Evolutionary conservation across 2,113 vertebrate species (phyloP), one percentile per base, ranked within the genome.

Genomic region (Plestiodon gilberti): DNA sequence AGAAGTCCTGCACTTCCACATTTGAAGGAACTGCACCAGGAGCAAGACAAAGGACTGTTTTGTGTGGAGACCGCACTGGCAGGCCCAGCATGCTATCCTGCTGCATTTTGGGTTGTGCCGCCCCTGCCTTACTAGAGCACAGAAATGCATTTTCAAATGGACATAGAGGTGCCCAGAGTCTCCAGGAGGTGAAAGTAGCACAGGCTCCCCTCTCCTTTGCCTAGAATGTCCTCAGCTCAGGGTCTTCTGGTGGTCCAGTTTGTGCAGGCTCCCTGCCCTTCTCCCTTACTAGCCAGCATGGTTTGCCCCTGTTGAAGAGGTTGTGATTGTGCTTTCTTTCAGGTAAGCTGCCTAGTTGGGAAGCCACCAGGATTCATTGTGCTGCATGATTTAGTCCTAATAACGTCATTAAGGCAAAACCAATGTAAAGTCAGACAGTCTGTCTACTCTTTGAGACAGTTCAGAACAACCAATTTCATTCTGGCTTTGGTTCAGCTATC

Each of bases 361-460:
- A 70, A 70, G 30, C 52, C 48, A 38, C 81, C n/a, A 20, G 2
- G 69, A 48, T 61, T 62, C 25, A 61, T 11, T 43, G 59, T 61
- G 30, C 8, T 74, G 70, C 38, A 48, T 83, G 82, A 74, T 83
- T 83, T 57, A 83, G 70, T n/a, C 55, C 8, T 83, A 62, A 40
- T n/a, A 43, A 28, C 35, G 62, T 75, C 35, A 75, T 75, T 20
- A 33, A 83, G 18, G 23, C 18, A 61, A 48, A 11, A 43, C 15
- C 17, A 61, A 40, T 8, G 35, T 52, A 69, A 65, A 33, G 25
- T 77, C 14, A 84, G 61, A 17, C 83, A 65, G 43, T 61, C 73
- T 84, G 59, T n/a, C 18, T 23, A 10, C 28, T 25, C 3, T 33
- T 65, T 84, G 2, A 84, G 61, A 35, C 18, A n/a, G 35, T 61